Evolutionary conservation across 2,113 vertebrate species (phyloP).

Genomic region (Mesoclemmys tuberculata): DNA sequence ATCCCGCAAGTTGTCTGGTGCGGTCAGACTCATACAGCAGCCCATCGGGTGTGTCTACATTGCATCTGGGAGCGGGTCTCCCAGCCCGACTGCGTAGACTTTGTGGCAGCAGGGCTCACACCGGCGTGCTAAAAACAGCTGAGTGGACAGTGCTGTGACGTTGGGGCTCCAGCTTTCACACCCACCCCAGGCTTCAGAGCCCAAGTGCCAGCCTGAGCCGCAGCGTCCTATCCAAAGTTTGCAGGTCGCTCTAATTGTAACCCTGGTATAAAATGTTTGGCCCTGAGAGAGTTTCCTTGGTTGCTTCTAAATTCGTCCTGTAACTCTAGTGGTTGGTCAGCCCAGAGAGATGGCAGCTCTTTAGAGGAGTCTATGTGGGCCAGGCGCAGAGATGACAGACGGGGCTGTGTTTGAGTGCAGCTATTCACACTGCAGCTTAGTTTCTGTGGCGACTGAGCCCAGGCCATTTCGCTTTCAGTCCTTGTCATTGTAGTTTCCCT

Average conservation of each 20-base stretch:
- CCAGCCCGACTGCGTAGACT: no score
- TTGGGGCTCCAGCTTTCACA: no score
- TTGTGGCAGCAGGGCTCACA: no score
- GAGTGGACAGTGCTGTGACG: no score
- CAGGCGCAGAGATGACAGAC: fast-evolving
- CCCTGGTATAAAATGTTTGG: neutral
- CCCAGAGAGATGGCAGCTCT: neutral
- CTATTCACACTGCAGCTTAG: fast-evolving
- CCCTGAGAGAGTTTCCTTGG: neutral
- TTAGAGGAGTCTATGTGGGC: fast-evolving
- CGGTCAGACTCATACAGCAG: neutral
- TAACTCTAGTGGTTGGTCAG: neutral
- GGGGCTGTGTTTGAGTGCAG: fast-evolving
- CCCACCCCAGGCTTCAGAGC: neutral
- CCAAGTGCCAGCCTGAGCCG: no score
- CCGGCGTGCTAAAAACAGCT: no score
- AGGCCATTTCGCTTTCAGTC: neutral
- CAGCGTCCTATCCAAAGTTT: no score
- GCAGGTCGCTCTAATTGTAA: no score
- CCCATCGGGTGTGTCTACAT: neutral
- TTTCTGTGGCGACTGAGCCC: neutral
- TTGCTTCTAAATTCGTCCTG: neutral
- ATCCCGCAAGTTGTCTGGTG: neutral
- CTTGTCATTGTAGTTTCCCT: neutral
- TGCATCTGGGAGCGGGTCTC: no score